Evolutionary conservation across 2,113 vertebrate species (phyloP), one percentile per base, ranked within the genome.

Genomic region (Silurus glanis): DNA sequence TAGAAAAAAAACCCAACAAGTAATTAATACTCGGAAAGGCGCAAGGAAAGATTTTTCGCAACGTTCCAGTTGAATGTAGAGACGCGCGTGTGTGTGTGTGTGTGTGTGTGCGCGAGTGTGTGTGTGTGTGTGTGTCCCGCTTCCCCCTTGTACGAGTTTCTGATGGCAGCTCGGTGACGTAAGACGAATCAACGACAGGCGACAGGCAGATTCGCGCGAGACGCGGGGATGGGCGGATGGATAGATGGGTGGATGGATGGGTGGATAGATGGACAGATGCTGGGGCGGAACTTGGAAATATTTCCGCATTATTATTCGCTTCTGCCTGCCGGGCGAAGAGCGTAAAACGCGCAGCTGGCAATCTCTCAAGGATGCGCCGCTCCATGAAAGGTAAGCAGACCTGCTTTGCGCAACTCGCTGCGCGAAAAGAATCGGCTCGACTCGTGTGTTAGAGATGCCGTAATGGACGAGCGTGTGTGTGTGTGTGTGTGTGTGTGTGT

Each of bases 101-200:
- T 56, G 80, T 51, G 58, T 61, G 80, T 62, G 58, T 14, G 58
- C 4, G 51, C 28, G 61, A 17, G 82, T 53, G 81, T 37, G 87
- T 51, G 72, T 64, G 67, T 87, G 80, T 80, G 83, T 62, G 87
- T 53, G 89, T 72, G 87, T 89, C n/a, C 81, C 88, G 90, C 90
- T 92, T 88, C 91, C 86, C 91, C 51, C 37, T 37, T 67, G 66
- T 87, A 84, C 75, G 90, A 93, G 90, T 91, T 91, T 84, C 55
- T 89, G 85, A 92, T 92, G 93, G 91, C 93, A 91, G 92, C 89
- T 86, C 88, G 88, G 93, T 91, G 95, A 95, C 93, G 94, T 93
- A 94, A 90, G 88, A 92, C 64, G 59, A 92, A 93, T 95, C 78
- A 80, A 80, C 78, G 93, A 94, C 92, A 92, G 92, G 90, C 89